phyloP scores from a whole-genome alignment of 2,797 vertebrate species.

The Pogonophryne albipinna region DNA sequence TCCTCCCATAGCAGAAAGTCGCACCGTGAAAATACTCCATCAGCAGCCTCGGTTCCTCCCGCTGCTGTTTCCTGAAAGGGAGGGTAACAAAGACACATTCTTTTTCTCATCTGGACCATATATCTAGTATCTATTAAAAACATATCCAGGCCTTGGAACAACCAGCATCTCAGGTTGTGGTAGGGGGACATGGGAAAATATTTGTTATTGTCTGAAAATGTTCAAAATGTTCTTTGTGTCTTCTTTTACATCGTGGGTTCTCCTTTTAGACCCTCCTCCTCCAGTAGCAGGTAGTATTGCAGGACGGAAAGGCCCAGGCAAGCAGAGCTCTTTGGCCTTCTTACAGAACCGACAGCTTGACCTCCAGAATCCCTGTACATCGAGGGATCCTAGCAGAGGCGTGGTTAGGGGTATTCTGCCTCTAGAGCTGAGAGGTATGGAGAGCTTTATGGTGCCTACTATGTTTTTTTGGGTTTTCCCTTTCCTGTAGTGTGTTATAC shows the following conservation, averaged over 20 bases:
- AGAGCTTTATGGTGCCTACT: too few species aligned
- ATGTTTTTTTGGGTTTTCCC: too few species aligned
- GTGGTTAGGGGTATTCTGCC: slow-evolving; percentile 61
- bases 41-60: slow-evolving; percentile 39
- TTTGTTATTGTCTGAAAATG: neutral
- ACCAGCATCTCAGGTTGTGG: too few species aligned
- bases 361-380: slow-evolving; percentile 36
- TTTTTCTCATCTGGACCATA: too few species aligned
- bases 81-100: slow-evolving; percentile 29
- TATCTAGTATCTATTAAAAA: neutral
- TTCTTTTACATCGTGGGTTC: slow-evolving; percentile 53
- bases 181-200: neutral
- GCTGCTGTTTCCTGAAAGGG: slow-evolving; percentile 32
- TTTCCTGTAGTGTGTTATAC: too few species aligned
- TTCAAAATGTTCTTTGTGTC: neutral
- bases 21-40: neutral
- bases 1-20: slow-evolving; percentile 33
- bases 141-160: too few species aligned
- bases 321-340: slow-evolving; percentile 71
- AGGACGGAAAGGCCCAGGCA: slow-evolving; percentile 65
- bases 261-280: slow-evolving; percentile 17
- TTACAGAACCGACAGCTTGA: slow-evolving; percentile 57
- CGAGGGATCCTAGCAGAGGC: slow-evolving; percentile 24
- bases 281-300: slow-evolving; percentile 25
- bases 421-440: slow-evolving; percentile 80